Evolutionary conservation across 2,797 vertebrate species (phyloP), one percentile per base, ranked within the genome.

Genomic region (Dendrocincla tyrannina): DNA sequence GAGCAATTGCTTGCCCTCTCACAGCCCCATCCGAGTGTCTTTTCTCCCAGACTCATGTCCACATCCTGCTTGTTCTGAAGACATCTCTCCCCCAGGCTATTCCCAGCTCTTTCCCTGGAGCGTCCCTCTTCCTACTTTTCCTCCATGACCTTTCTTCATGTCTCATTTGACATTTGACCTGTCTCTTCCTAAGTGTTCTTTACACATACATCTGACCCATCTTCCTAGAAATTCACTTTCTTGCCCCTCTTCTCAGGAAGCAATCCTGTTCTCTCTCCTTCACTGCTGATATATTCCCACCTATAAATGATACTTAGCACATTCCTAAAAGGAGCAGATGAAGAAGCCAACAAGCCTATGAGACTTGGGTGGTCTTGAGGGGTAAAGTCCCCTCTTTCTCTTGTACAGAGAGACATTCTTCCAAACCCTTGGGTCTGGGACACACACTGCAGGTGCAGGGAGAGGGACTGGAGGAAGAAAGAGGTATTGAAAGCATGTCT

Each of bases 241-340:
- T 58, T 47, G 7, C 19, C 67, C 13, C 17, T 58, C 39, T 75
- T 55, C n/a, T 25, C 52, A 20, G 4, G 35, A 39, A 74, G 17
- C 5, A 73, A 11, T 53, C 58, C 18, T 42, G 17, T 35, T 27
- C 19, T 28, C 17, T 74, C 17, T 28, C 13, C 47, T 46, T 68
- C 0, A 0, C 32, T 2, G 3, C 15, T 68, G 58, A 27, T 2
- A 0, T 59, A 76, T 72, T 70, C 14, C 32, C 52, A 37, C 17
- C 42, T 44, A 13, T 32, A 55, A 84, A 30, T 52, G 33, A 52
- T 66, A 37, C 25, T 63, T 58, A 28, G 35, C 32, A 44, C 33
- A 22, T 41, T 77, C 41, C 42, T 66, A 44, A 52, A 87, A 82
- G 7, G 33, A 76, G 32, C n/a, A 85, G 70, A 68, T 19, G 68